Evolutionary conservation across 2,888 invertebrate species (phyloP).

Genomic region (Resseliella maxima): DNA sequence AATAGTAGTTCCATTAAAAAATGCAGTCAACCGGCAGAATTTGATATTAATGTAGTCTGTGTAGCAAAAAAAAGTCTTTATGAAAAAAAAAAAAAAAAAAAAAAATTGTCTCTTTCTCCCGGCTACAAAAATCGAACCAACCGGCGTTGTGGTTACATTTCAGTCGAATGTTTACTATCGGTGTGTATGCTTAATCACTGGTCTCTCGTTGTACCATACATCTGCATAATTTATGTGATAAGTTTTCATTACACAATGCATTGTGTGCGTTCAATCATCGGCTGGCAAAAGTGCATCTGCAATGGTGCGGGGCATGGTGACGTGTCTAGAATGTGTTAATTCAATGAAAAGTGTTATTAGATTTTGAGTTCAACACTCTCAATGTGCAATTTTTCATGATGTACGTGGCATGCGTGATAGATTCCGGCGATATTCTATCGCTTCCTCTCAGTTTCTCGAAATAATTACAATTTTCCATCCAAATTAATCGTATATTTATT

Average conservation of each 20-base stretch:
- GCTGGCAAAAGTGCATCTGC: background rate
- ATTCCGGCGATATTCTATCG: background rate
- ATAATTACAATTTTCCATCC: slow-evolving; percentile 10
- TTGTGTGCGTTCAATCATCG: background rate
- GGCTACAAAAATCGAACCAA: too few species aligned
- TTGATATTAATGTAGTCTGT: slow-evolving; percentile 35
- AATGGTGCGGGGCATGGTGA: background rate
- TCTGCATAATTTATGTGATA: slow-evolving; percentile 38
- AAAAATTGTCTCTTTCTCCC: background rate
- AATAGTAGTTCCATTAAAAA: slow-evolving; percentile 38
- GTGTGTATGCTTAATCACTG: slow-evolving; percentile 1
- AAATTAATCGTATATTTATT: background rate
- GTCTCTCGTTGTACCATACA: background rate
- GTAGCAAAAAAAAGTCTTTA: too few species aligned
- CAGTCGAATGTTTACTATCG: too few species aligned
- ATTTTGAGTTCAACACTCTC: slow-evolving; percentile 7
- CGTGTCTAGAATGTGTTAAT: background rate
- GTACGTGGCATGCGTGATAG: slow-evolving; percentile 1
- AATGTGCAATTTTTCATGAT: background rate
- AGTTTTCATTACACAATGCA: slow-evolving; percentile 16
- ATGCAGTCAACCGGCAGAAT: slow-evolving; percentile 31
- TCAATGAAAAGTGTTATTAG: slow-evolving; percentile 4
- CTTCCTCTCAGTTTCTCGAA: too few species aligned
- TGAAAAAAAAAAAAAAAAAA: background rate
- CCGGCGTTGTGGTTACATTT: too few species aligned